Conservation (phyloP, 2,797 vertebrate genomes). For the Xiphophorus birchmanni region DNA sequence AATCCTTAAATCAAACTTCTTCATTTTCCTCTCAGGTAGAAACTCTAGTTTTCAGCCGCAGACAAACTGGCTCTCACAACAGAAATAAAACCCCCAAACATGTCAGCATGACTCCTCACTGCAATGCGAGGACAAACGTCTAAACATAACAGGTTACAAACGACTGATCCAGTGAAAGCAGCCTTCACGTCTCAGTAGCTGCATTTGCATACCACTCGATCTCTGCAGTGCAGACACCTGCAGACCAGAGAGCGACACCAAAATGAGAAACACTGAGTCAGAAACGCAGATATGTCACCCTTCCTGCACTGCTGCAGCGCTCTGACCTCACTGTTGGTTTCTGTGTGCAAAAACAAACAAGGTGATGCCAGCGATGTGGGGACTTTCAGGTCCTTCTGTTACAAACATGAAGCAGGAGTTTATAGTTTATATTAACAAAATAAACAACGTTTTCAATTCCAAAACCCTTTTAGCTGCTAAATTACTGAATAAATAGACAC, state of each 20-base stretch:
- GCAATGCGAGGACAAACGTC: not conserved
- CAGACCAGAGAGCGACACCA: slow-evolving; percentile 22
- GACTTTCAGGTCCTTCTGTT: slow-evolving; percentile 28
- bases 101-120: slow-evolving; percentile 65
- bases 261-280: slow-evolving; percentile 38
- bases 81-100: slow-evolving; percentile 71
- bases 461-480: too few species aligned
- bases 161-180: not conserved
- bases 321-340: slow-evolving; percentile 46
- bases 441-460: too few species aligned
- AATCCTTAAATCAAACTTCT: not conserved
- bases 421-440: not conserved
- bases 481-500: too few species aligned
- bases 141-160: slow-evolving; percentile 13
- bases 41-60: slow-evolving; percentile 5
- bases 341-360: slow-evolving; percentile 4
- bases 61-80: slow-evolving; percentile 30
- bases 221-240: slow-evolving; percentile 27
- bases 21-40: slow-evolving; percentile 14
- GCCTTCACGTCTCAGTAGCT: not conserved
- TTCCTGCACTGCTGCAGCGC: slow-evolving; percentile 25
- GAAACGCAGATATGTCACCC: slow-evolving; percentile 41
- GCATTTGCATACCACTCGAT: slow-evolving; percentile 11
- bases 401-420: slow-evolving; percentile 3
- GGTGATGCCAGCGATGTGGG: slow-evolving; percentile 14